phyloP scores from a whole-genome alignment of 2,797 vertebrate species.

The Loriculus beryllinus region DNA sequence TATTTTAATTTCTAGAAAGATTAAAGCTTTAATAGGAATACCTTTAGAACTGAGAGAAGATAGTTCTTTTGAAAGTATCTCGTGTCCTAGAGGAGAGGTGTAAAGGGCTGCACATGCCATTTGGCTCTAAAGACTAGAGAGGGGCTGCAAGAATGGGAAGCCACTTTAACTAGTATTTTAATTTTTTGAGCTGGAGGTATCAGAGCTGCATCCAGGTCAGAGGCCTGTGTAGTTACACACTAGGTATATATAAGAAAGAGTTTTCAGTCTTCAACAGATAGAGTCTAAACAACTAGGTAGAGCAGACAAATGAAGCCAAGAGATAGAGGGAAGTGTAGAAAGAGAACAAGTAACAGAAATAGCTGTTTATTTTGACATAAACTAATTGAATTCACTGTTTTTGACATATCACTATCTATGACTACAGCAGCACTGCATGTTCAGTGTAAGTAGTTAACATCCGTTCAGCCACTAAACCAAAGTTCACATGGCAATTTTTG shows the following conservation, averaged over 20 bases:
- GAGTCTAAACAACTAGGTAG: background rate
- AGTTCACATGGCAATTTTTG: background rate
- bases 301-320: background rate
- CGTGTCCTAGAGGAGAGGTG: background rate
- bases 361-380: background rate
- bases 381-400: background rate
- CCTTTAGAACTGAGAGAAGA: background rate
- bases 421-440: background rate
- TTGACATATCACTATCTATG: background rate
- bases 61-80: background rate
- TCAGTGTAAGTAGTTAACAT: background rate
- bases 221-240: rapidly evolving
- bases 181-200: background rate
- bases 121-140: background rate
- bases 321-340: background rate
- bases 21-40: background rate
- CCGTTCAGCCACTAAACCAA: background rate
- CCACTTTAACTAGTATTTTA: background rate
- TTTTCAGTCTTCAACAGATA: background rate
- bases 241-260: background rate
- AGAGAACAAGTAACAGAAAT: background rate
- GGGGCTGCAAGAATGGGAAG: background rate
- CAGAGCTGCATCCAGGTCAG: background rate
- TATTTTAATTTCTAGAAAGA: background rate
- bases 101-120: background rate